Percentiles rank a stretch among this genome's conserved stretches.
These are phyloP conservation scores for Callocephalon fimbriatum DNA, from an alignment of 2,113 vertebrate genomes.

Conservation along the genomic window DNA sequence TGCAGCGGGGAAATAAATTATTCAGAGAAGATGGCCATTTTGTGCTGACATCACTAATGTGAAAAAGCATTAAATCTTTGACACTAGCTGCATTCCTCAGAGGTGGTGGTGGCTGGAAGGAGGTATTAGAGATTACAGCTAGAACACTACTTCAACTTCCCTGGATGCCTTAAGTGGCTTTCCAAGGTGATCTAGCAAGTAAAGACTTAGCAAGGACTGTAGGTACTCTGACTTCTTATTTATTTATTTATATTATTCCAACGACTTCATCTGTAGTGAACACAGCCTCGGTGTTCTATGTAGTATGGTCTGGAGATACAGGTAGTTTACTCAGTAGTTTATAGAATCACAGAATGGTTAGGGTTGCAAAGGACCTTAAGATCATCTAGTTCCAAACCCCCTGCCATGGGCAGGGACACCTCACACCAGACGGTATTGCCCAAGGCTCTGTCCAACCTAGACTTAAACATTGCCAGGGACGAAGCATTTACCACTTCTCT, in stretches of 20 bases:
- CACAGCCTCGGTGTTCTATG: not conserved
- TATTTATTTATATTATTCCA: not conserved
- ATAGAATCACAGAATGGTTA: not conserved
- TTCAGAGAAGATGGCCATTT: conserved; percentile 98
- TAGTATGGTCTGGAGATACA: not conserved
- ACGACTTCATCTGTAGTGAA: not conserved
- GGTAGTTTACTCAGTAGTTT: not conserved
- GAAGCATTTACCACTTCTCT: not conserved
- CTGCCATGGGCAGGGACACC: not conserved
- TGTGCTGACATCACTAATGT: conserved; percentile 99
- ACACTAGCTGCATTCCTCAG: conserved; percentile 75
- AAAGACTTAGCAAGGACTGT: not conserved
- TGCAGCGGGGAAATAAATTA: conserved; percentile 91
- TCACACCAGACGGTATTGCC: not conserved
- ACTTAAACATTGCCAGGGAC: not conserved
- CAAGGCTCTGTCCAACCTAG: not conserved
- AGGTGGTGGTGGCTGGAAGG: conserved; percentile 66
- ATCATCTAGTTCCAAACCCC: not conserved
- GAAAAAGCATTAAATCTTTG: conserved; percentile 98
- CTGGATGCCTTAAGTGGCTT: conserved; percentile 15
- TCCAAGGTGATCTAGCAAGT: conserved; percentile 63
- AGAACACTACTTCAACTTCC: conserved; percentile 14
- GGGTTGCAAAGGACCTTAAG: not conserved
- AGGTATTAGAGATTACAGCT: conserved; percentile 84
- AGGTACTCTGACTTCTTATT: not conserved